Evolutionary conservation across 2,888 invertebrate species (phyloP), one percentile per base, ranked within the genome.

Genomic region (Graphium colonna): DNA sequence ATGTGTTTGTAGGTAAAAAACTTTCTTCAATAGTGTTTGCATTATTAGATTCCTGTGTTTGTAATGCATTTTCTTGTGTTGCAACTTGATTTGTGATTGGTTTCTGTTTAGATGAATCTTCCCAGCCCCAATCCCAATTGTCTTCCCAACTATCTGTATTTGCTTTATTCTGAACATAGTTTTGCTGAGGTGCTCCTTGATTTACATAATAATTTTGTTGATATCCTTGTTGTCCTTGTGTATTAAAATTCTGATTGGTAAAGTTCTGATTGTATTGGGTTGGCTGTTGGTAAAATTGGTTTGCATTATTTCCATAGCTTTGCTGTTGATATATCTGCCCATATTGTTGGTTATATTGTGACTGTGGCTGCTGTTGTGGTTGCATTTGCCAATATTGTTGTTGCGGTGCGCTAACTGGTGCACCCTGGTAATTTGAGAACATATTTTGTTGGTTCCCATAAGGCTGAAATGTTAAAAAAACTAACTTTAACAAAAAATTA

Each of bases 101-200:
- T 21, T 79, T 80, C 58, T 84, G 82, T 58, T 87, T 87, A 7
- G 81, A 72, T 10, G 82, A 72, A 56, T 92, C 92, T 10, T 92
- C 92, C 92, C 92, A 92, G 1, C 91, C 91, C 92, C 92, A 92
- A 65, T 91, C 90, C 92, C 92, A 92, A 45, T 84, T 84, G 41
- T 84, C 87, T 57, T 84, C 86, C 87, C 82, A 89, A 51, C 65
- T 76, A 65, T 82, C 87, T 49, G 71, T 65, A 52, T 76, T 76
- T 15, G 69, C 63, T 58, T 78, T 70, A 38, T 61, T 71, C 58
- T 75, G 76, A 15, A 63, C 55, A 55, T 69, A 75, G 47, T 65
- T 73, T 54, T 69, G 78, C 57, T 69, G 77, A 40, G 69, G 73
- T 9, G 61, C 63, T 46, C 61, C 66, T 67, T 79, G 77, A 63